These are phyloP conservation scores for Leptosomus discolor DNA, from an alignment of 2,113 vertebrate genomes.

Conservation along the genomic window DNA sequence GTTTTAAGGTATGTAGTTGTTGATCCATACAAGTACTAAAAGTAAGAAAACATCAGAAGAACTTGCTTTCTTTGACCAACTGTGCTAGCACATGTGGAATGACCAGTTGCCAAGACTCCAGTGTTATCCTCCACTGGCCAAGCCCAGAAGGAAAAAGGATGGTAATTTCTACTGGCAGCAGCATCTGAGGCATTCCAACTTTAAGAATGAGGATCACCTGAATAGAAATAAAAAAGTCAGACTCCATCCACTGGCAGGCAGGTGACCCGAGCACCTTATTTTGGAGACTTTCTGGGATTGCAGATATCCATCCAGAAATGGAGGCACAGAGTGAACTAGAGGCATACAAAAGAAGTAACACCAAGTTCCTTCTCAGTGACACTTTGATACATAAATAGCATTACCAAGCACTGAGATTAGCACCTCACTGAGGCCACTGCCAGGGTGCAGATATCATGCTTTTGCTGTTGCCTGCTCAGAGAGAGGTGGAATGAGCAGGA, in stretches of 20 bases:
- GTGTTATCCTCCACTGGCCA: not conserved
- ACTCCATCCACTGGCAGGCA: not conserved
- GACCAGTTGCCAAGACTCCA: not conserved
- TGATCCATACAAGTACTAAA: not conserved
- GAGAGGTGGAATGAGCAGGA: not conserved
- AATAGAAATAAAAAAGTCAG: not conserved
- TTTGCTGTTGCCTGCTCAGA: not conserved
- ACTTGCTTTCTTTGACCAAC: not conserved
- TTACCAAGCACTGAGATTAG: not conserved
- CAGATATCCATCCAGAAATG: not conserved
- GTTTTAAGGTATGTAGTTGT: not conserved
- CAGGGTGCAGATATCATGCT: not conserved
- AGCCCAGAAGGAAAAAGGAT: not conserved
- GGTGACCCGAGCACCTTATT: not conserved
- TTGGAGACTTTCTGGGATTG: not conserved
- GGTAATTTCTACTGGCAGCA: not conserved
- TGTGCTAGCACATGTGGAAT: not conserved
- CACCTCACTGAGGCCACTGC: not conserved
- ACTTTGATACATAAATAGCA: not conserved
- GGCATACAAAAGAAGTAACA: not conserved
- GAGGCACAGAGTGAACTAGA: not conserved
- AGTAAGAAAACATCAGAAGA: not conserved
- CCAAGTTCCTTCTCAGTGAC: not conserved
- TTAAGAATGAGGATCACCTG: not conserved
- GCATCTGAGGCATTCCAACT: not conserved